Conservation (phyloP, 2,113 vertebrate genomes). For the Ginglymostoma cirratum region DNA sequence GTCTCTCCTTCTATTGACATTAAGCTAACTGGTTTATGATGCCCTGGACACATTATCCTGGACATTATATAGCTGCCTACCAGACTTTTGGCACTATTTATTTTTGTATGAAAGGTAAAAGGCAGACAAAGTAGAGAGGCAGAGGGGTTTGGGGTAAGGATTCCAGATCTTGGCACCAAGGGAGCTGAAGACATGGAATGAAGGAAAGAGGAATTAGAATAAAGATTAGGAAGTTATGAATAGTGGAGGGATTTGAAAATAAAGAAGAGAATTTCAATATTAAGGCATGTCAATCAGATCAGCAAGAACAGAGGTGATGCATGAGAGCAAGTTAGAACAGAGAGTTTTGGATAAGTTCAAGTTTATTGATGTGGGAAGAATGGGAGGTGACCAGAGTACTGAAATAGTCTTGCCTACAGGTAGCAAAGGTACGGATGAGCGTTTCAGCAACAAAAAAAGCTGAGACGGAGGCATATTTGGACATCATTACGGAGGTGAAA, state of each 20-base stretch:
- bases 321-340: background rate
- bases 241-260: background rate
- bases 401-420: background rate
- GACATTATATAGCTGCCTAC: background rate
- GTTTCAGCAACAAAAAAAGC: background rate
- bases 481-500: background rate
- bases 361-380: background rate
- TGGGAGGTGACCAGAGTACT: background rate
- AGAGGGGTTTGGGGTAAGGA: background rate
- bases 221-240: background rate
- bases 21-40: background rate
- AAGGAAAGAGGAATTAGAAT: background rate
- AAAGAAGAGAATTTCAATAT: background rate
- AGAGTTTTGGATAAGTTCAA: background rate
- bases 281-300: background rate
- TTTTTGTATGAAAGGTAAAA: no score
- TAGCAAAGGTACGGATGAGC: background rate
- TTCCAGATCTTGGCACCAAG: background rate
- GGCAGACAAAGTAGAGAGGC: background rate
- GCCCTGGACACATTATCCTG: background rate
- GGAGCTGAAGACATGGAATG: background rate
- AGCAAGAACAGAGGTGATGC: background rate
- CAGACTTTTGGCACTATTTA: background rate
- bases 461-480: background rate
- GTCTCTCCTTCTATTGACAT: background rate